Evolutionary conservation across 2,888 invertebrate genomes (phyloP).

Genomic region (Macroteleia sp.): DNA sequence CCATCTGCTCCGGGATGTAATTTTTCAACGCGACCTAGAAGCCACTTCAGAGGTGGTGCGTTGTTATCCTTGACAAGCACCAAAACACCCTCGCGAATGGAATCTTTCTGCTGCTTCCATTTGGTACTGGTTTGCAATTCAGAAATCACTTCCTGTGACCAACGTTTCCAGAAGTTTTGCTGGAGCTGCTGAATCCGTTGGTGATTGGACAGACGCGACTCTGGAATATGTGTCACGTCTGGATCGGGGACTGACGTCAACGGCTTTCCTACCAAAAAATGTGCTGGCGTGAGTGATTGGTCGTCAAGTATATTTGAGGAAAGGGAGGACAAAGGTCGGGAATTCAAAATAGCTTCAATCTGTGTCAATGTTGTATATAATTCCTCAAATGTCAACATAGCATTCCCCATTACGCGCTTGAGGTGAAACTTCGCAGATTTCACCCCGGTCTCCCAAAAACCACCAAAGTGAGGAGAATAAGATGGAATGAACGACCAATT

Average conservation of each 20-base stretch:
- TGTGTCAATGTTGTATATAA: too few relatives aligned
- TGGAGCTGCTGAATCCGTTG: slow-evolving; percentile 58
- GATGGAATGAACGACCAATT: not conserved
- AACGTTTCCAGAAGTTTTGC: slow-evolving; percentile 65
- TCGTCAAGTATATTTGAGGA: not conserved
- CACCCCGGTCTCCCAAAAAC: not conserved
- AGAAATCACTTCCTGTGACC: slow-evolving; percentile 67
- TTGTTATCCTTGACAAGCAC: too few relatives aligned
- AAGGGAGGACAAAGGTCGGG: not conserved
- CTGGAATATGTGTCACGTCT: too few relatives aligned
- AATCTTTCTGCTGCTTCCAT: slow-evolving; percentile 40
- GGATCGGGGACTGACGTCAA: slow-evolving; percentile 60
- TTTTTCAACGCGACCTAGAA: too few relatives aligned
- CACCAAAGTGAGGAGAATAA: not conserved
- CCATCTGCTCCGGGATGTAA: too few relatives aligned
- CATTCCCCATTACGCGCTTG: not conserved
- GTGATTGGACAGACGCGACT: slow-evolving; percentile 57
- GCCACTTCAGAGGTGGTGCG: too few relatives aligned
- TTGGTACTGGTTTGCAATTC: slow-evolving; percentile 64
- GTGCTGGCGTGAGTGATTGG: slow-evolving; percentile 44
- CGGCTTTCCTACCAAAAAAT: slow-evolving; percentile 66
- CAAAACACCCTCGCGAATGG: too few relatives aligned
- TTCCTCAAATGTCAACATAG: too few relatives aligned
- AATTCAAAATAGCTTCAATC: too few relatives aligned
- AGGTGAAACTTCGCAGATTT: not conserved